These are phyloP conservation scores for Sebastes schlegelii DNA, from an alignment of 2,113 vertebrate species.

Conservation along the genomic window DNA sequence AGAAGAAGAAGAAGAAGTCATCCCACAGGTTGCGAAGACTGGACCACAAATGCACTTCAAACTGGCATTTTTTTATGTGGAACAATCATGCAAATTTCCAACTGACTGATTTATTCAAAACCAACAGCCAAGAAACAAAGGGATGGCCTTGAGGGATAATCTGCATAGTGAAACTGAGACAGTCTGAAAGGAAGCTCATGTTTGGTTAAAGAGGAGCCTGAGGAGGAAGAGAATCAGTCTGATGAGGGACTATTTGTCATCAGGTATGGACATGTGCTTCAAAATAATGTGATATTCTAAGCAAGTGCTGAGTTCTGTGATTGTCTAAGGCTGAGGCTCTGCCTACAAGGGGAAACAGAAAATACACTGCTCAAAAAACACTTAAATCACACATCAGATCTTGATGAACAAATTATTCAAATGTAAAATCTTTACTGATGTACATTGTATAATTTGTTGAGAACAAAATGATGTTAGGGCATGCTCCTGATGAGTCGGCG, in stretches of 20 bases:
- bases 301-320: background rate
- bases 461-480: no score
- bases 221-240: background rate
- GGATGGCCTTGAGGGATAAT: background rate
- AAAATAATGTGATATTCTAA: background rate
- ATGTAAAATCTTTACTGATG: no score
- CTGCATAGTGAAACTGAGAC: background rate
- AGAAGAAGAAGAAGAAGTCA: background rate
- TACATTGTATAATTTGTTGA: no score
- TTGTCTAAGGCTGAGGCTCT: background rate
- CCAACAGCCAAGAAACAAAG: conserved; percentile 4
- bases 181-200: background rate
- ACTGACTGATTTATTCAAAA: background rate
- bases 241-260: background rate
- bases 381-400: no score
- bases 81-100: background rate
- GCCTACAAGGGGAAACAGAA: background rate
- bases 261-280: background rate
- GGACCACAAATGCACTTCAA: background rate
- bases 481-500: no score
- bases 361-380: background rate
- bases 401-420: no score
- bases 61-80: background rate
- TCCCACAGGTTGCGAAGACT: background rate
- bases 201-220: background rate